Percentiles rank a stretch among this genome's conserved stretches.
Conservation (phyloP, 2,113 vertebrate species). For the Pluvialis apricaria region DNA sequence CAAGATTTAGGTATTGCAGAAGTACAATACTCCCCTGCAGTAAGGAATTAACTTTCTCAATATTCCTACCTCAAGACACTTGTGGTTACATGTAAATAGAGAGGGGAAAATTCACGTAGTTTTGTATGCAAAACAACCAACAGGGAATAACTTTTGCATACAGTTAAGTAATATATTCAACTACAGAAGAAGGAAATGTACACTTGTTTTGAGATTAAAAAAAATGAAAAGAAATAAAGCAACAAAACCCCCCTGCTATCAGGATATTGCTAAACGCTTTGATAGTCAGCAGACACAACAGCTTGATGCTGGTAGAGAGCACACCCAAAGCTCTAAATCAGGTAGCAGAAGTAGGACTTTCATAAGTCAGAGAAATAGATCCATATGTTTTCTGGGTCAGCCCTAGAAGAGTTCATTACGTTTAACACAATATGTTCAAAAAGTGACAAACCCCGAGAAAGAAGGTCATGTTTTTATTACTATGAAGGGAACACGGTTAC, state of each 20-base stretch:
- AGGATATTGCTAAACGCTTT: background rate
- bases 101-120: accelerated
- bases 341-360: background rate
- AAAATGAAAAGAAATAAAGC: no score
- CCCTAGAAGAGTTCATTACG: background rate
- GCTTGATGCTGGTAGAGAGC: background rate
- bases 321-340: background rate
- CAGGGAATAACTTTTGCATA: background rate
- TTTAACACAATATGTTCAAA: background rate
- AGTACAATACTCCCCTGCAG: background rate
- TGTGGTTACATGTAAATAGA: background rate
- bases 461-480: background rate
- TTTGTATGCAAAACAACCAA: background rate
- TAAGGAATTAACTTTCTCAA: background rate
- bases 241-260: background rate
- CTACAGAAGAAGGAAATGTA: background rate
- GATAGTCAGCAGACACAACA: background rate
- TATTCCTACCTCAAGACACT: background rate
- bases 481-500: background rate
- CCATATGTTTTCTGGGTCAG: background rate
- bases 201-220: background rate
- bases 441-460: background rate
- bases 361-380: background rate
- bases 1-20: background rate
- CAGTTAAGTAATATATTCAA: background rate